Evolutionary conservation across 2,888 invertebrate species (phyloP).

Genomic region (Drosophila pullipes): DNA sequence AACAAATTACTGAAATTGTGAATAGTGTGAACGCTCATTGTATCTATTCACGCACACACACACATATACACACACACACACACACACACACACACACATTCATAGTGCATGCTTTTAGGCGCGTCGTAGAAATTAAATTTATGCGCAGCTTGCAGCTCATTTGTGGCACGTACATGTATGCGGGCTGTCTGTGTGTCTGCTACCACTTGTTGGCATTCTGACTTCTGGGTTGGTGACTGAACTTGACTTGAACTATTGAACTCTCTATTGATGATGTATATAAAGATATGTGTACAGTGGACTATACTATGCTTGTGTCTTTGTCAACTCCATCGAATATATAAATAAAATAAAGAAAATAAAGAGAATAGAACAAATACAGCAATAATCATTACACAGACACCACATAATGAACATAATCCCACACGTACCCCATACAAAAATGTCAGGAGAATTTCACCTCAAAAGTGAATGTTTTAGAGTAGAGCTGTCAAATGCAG

Average conservation of each 20-base stretch:
- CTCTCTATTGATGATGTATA: conserved; percentile 45
- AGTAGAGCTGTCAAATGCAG: conserved; percentile 1
- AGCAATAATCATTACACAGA: conserved; percentile 57
- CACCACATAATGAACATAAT: conserved; percentile 35
- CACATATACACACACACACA: conserved; percentile 6
- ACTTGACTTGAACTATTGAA: conserved; percentile 77
- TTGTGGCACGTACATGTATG: conserved; percentile 9
- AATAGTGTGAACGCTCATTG: conserved; percentile 67
- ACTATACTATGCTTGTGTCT: conserved; percentile 27
- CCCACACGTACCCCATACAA: conserved; percentile 28
- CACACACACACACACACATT: conserved; percentile 19
- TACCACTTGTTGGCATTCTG: conserved; percentile 70
- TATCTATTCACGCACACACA: conserved; percentile 31
- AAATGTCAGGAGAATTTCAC: conserved; percentile 22
- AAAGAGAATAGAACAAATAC: conserved; percentile 12
- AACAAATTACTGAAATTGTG: conserved; percentile 78
- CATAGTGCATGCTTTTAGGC: conserved; percentile 59
- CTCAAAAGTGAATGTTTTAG: not conserved
- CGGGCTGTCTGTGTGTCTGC: conserved; percentile 9
- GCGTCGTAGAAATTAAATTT: conserved; percentile 64
- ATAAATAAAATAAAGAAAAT: not conserved
- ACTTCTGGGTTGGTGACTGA: conserved; percentile 56
- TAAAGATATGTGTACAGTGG: not conserved
- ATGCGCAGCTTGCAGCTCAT: conserved; percentile 61
- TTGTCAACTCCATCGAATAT: conserved; percentile 19